Percentiles rank a stretch among this genome's conserved stretches.
phyloP scores from a whole-genome alignment of 1,140 invertebrate genomes.

The Heliconius himera region DNA sequence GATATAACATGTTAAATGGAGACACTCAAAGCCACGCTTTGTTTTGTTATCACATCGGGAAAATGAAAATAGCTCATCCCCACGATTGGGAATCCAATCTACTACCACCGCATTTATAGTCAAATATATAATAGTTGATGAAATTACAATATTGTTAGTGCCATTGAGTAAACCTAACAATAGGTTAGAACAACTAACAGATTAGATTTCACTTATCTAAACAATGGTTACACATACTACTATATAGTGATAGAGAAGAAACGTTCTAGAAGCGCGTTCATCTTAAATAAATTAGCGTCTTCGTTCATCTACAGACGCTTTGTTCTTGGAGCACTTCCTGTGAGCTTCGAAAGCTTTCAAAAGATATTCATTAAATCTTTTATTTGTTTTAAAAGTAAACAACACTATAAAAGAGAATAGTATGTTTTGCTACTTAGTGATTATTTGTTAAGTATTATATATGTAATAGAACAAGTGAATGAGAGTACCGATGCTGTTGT shows the following conservation, averaged over 20 bases:
- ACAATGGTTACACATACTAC: not conserved
- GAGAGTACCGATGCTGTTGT: no score
- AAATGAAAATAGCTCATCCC: no score
- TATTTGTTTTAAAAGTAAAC: not conserved
- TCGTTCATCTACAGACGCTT: not conserved
- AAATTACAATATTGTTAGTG: no score
- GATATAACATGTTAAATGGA: no score
- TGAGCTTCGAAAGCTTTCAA: slow-evolving; percentile 8
- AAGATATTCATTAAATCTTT: slow-evolving; percentile 7
- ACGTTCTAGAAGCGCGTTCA: not conserved
- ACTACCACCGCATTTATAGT: no score
- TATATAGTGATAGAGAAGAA: not conserved
- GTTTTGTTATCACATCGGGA: no score
- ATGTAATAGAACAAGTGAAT: no score
- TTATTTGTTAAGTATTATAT: not conserved
- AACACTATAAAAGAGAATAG: not conserved
- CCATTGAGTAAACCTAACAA: no score
- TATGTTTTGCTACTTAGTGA: not conserved
- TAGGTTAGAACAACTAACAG: not conserved
- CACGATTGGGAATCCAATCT: no score
- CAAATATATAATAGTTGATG: no score
- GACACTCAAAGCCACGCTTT: no score
- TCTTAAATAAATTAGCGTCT: slow-evolving; percentile 10
- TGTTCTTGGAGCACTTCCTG: not conserved
- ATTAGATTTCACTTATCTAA: not conserved